These are phyloP conservation scores for Heterohyrax brucei DNA, from an alignment of 2,797 vertebrate species.

Conservation along the genomic window DNA sequence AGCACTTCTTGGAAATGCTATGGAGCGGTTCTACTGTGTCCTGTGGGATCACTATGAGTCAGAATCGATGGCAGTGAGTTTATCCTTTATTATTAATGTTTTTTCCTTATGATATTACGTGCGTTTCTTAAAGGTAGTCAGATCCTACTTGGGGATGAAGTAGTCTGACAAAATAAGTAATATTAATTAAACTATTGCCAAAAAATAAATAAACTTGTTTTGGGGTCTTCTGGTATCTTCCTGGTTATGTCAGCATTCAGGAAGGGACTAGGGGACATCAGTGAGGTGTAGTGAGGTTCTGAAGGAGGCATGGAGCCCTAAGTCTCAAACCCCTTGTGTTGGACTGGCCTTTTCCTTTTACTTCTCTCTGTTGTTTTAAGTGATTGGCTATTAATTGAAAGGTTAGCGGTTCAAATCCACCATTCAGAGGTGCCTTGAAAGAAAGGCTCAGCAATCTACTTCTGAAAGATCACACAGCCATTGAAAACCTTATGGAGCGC, in stretches of 20 bases:
- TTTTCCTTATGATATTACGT: background rate
- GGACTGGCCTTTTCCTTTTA: background rate
- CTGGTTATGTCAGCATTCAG: background rate
- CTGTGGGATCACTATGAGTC: too few species aligned
- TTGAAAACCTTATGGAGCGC: background rate
- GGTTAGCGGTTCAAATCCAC: too few species aligned
- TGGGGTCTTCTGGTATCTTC: slow-evolving; percentile 36
- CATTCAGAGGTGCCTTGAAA: too few species aligned
- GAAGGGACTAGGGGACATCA: background rate
- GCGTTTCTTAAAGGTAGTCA: background rate
- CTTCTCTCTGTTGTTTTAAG: background rate
- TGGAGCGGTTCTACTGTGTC: too few species aligned
- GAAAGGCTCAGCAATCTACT: background rate
- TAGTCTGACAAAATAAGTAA: slow-evolving; percentile 27
- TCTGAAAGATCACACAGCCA: background rate
- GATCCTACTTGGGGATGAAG: slow-evolving; percentile 28
- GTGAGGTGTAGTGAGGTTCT: background rate
- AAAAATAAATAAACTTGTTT: background rate
- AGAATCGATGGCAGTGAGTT: too few species aligned
- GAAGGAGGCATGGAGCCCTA: background rate
- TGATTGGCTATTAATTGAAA: too few species aligned
- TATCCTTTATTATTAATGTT: slow-evolving; percentile 10
- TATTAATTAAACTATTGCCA: background rate
- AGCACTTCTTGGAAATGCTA: too few species aligned
- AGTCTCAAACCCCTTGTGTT: background rate